Base-by-base conservation (phyloP, 2,888 invertebrate species). In the Phaonia tiefii region DNA sequence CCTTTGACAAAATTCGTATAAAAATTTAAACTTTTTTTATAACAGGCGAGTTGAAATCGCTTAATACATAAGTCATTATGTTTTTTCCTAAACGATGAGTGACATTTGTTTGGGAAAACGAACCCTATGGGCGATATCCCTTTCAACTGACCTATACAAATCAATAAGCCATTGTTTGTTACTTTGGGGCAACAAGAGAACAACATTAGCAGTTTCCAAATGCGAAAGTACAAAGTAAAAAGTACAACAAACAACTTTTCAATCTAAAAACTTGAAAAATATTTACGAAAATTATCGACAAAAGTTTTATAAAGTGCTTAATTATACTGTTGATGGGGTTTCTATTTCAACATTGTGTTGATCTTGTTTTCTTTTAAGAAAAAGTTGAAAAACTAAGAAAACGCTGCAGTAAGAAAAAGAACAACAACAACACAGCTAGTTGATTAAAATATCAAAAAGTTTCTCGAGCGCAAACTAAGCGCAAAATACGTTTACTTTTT, bases 261-360 rank as follows among this genome's bases (percentile, higher is more conserved):
- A 70, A 79, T 75, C 70, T 79, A 79, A 79, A 79, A 71, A 79
- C 71, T 79, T 79, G 71, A 75, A 79, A 63, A 79, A 79, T 71
- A 79, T 79, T 79, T 75, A 75, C 79, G 51, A 71, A 75, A 79
- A 79, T 79, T 79, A 79, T 79, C 71, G 71, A 67, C 58, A 56
- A 79, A 79, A 79, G 22, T 79, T 79, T 67, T 79, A 71, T 71
- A 71, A 71, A 79, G 79, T 79, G 75, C 71, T 75, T 79, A 79
- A 75, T 79, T 75, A 75, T 79, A 75, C 60, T 66, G 71, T 67
- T 79, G 75, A 79, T 75, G 51, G 58, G 37, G 60, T 67, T 54
- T 37, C 51, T 8, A 31, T 60, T 60, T 49, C 51, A 10, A n/a
- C n/a, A n/a, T 66, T 22, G 2, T 51, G 51, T 7, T 4, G n/a